A percentile compares a stretch with the other conserved stretches of the same genome.
Conservation (phyloP, 2,113 vertebrate species). For the Callopanchax toddi region DNA sequence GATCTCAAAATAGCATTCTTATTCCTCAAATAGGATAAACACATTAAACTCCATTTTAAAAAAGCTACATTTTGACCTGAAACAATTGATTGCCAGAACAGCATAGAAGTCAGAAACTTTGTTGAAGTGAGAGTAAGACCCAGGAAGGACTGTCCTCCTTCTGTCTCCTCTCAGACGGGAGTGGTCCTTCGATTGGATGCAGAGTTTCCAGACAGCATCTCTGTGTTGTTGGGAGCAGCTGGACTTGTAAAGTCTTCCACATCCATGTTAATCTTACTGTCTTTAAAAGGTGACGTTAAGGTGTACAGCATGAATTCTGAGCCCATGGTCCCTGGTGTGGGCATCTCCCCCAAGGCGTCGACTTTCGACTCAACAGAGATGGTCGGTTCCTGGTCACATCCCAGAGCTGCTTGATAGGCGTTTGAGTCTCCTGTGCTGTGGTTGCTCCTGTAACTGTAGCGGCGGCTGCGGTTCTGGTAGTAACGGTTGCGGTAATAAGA, state of each 20-base stretch:
- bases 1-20: background rate
- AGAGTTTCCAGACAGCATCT: constrained; percentile 59
- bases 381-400: constrained; percentile 48
- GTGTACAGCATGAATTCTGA: constrained; percentile 71
- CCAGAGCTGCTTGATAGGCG: constrained; percentile 47
- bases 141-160: background rate
- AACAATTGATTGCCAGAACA: too few species aligned
- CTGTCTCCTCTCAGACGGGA: constrained; percentile 60
- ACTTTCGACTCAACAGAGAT: constrained; percentile 52
- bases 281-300: constrained; percentile 47
- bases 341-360: constrained; percentile 30
- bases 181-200: constrained; percentile 68
- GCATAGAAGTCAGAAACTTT: too few species aligned
- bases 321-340: constrained; percentile 16
- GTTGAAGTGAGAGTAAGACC: background rate
- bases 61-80: too few species aligned
- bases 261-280: constrained; percentile 41
- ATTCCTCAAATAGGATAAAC: background rate
- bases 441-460: constrained; percentile 71
- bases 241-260: constrained; percentile 33
- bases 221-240: constrained; percentile 37
- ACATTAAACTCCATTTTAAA: too few species aligned
- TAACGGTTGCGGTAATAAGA: constrained; percentile 69
- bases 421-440: constrained; percentile 48
- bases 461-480: constrained; percentile 60